Evolutionary conservation across 2,888 invertebrate species (phyloP), one percentile per base, ranked within the genome.

Genomic region (Podabrus alpinus): DNA sequence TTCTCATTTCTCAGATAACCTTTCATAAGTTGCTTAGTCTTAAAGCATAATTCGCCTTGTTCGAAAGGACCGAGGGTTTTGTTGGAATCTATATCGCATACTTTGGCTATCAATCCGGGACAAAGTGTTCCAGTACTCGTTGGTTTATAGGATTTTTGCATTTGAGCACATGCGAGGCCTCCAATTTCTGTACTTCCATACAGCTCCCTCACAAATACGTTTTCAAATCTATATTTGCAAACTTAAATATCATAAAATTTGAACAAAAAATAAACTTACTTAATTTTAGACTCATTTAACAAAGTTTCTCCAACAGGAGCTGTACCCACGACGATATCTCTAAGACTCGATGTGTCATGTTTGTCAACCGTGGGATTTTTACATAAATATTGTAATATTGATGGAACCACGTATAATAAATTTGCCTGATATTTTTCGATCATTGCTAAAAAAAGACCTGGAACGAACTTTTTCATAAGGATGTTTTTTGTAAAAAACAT

Each of bases 31-130:
- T 92, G 88, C 17, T 92, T 91, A 0, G 94, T 94, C 84, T 93
- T 93, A 69, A 96, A 91, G 86, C 93, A 94, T 1, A 96, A 85
- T 86, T 97, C 96, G n/a, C 97, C 97, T 69, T 90, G 89, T 83
- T 92, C 82, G 73, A 90, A 87, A 0, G 91, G 88, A 0, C 92
- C 92, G 59, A 94, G 81, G 9, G 86, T 81, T 82, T 89, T 86
- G 0, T 91, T 91, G 0, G 89, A 92, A 68, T 91, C 91, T 70
- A 89, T 85, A 83, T 92, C 90, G 68, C 72, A 68, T n/a, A 91
- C 79, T 88, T 91, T 92, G 73, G 91, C 91, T 82, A 87, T 89
- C 82, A 89, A 86, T 29, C 91, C 92, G 0, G 90, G 88, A 15
- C 89, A 89, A 3, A 92, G 88, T 1, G 86, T 87, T 10, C 93